Percentiles rank a stretch among this genome's conserved stretches.
phyloP scores from a whole-genome alignment of 2,113 vertebrate genomes.

The Patagioenas fasciata region DNA sequence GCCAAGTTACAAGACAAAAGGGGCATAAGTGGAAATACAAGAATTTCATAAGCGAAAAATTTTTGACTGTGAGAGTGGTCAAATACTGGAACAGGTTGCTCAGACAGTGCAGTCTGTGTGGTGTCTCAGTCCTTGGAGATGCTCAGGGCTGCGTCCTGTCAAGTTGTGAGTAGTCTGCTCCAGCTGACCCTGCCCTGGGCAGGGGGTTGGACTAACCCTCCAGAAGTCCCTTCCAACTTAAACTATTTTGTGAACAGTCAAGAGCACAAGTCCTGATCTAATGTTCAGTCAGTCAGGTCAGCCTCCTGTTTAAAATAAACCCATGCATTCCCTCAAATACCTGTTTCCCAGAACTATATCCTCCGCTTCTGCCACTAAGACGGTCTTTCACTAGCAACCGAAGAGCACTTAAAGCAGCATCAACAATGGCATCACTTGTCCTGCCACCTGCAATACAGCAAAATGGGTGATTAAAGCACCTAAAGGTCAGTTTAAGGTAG shows the following conservation, averaged over 20 bases:
- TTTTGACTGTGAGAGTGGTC: neutral
- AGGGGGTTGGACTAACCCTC: neutral
- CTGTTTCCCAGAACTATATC: conserved; percentile 85
- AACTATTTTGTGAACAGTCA: neutral
- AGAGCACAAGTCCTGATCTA: neutral
- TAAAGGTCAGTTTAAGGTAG: neutral
- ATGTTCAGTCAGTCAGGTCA: neutral
- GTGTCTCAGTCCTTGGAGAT: neutral
- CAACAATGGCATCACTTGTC: conserved; percentile 89
- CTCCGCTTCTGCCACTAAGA: conserved; percentile 81
- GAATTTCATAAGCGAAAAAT: neutral
- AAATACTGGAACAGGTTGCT: neutral
- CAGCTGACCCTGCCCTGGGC: neutral
- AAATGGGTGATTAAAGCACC: neutral
- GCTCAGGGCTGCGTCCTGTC: no score
- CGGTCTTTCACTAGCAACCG: conserved; percentile 88
- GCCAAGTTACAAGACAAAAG: neutral
- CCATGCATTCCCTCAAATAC: conserved; percentile 57
- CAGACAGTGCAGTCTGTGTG: neutral
- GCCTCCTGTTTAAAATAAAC: neutral
- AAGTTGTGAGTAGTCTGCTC: neutral
- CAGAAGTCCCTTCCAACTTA: neutral
- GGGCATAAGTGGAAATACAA: rapidly evolving
- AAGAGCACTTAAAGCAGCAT: conserved; percentile 84
- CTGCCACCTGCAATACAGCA: conserved; percentile 82